These are phyloP conservation scores for Larimichthys crocea DNA, from an alignment of 2,113 vertebrate species.

Conservation along the genomic window DNA sequence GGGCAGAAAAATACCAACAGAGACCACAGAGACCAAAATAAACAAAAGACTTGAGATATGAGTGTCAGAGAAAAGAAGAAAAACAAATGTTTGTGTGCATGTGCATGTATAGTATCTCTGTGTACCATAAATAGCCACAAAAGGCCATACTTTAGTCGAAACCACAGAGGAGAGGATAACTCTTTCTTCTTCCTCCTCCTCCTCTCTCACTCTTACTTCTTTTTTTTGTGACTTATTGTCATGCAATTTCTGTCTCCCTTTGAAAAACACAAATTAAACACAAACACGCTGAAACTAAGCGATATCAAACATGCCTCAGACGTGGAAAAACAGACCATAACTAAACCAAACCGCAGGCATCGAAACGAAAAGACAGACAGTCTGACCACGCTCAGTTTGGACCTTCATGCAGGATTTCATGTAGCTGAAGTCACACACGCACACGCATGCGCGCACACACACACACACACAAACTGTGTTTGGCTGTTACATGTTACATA, in stretches of 20 bases:
- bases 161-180: slow-evolving; percentile 1
- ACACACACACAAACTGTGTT: background rate
- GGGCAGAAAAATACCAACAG: background rate
- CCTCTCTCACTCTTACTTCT: background rate
- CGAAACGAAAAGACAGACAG: background rate
- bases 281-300: slow-evolving; percentile 18
- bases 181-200: background rate
- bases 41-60: slow-evolving; percentile 8
- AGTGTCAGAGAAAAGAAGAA: background rate
- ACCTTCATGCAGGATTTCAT: slow-evolving; percentile 80
- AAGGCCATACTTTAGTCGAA: slow-evolving; percentile 28
- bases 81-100: slow-evolving; percentile 30
- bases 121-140: slow-evolving; percentile 11
- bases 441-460: too few relatives aligned
- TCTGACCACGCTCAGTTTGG: background rate
- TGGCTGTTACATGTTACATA: background rate
- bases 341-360: slow-evolving; percentile 2
- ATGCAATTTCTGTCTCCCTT: background rate
- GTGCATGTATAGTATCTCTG: background rate
- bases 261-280: slow-evolving; percentile 22
- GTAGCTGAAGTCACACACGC: background rate
- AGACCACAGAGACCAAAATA: slow-evolving; percentile 16
- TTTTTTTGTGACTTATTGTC: background rate
- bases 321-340: slow-evolving; percentile 1
- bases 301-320: slow-evolving; percentile 12